phyloP scores from a whole-genome alignment of 2,888 invertebrate species.

The Lycia hirtaria region DNA sequence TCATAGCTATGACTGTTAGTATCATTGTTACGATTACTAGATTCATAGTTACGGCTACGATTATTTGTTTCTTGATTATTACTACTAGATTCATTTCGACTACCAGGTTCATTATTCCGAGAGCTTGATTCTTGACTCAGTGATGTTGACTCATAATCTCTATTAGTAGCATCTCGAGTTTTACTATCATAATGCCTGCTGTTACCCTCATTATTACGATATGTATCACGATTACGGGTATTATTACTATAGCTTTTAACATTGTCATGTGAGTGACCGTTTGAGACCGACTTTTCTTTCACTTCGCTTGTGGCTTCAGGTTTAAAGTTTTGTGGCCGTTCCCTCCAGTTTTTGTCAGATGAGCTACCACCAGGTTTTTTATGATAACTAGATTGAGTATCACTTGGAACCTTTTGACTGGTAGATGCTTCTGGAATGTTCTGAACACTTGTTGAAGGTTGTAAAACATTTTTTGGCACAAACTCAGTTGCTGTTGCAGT shows the following conservation, averaged over 20 bases:
- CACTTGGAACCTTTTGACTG: conserved; percentile 45
- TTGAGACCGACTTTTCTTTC: conserved; percentile 41
- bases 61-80: conserved; percentile 34
- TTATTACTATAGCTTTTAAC: conserved; percentile 52
- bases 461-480: conserved; percentile 74
- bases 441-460: conserved; percentile 53
- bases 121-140: conserved; percentile 37
- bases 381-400: conserved; percentile 46
- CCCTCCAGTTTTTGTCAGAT: conserved; percentile 72
- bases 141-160: conserved; percentile 42
- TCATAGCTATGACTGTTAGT: conserved; percentile 31
- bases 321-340: conserved; percentile 60
- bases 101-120: conserved; percentile 45
- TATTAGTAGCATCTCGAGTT: conserved; percentile 22
- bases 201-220: conserved; percentile 47
- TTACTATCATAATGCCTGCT: conserved; percentile 40
- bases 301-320: conserved; percentile 51
- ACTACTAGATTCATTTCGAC: conserved; percentile 38
- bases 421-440: conserved; percentile 55
- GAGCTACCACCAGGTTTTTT: conserved; percentile 48
- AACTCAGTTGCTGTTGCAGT: conserved; percentile 86
- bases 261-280: conserved; percentile 49
- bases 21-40: conserved; percentile 40
- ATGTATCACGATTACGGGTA: conserved; percentile 49
- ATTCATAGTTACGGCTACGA: conserved; percentile 37